A percentile compares a stretch with the other conserved stretches of the same genome.
These are phyloP conservation scores for Bradypus variegatus DNA, from an alignment of 2,797 vertebrate species.

Conservation along the genomic window DNA sequence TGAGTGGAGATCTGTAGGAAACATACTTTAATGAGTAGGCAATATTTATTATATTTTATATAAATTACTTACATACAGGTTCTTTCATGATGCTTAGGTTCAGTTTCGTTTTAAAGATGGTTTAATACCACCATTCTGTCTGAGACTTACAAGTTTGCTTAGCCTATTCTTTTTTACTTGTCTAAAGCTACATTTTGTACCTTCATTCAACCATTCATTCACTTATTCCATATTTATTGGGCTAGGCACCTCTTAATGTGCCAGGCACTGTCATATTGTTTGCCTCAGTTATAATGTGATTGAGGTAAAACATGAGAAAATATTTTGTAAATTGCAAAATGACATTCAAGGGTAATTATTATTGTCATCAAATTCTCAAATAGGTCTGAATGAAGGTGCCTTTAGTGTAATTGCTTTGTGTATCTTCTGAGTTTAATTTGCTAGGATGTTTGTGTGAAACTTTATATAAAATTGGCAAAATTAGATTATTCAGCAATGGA, in stretches of 20 bases:
- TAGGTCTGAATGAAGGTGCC: constrained; percentile 27
- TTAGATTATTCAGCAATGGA: constrained; percentile 21
- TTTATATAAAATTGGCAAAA: constrained; percentile 32
- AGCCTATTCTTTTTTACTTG: neutral
- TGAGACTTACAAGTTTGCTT: constrained; percentile 16
- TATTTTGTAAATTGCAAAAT: constrained; percentile 46
- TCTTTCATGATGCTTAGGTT: constrained; percentile 17
- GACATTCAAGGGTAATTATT: constrained; percentile 33
- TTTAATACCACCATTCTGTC: neutral
- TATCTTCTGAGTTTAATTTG: constrained; percentile 19
- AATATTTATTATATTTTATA: constrained; percentile 1
- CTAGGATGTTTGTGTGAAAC: constrained; percentile 35
- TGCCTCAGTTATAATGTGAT: constrained; percentile 34
- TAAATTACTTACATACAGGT: neutral
- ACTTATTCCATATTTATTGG: constrained; percentile 23
- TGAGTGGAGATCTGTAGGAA: neutral
- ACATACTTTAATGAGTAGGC: neutral
- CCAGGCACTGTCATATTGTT: constrained; percentile 12
- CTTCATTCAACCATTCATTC: neutral
- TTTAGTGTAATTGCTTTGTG: constrained; percentile 2
- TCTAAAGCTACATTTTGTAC: neutral
- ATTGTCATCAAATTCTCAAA: constrained; percentile 28
- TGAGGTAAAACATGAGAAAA: constrained; percentile 20
- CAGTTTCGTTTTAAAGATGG: constrained; percentile 13
- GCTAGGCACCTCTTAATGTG: neutral